Percentiles rank a stretch among this genome's conserved stretches.
Conservation (phyloP, 2,113 vertebrate species). For the Lepus timidus region DNA sequence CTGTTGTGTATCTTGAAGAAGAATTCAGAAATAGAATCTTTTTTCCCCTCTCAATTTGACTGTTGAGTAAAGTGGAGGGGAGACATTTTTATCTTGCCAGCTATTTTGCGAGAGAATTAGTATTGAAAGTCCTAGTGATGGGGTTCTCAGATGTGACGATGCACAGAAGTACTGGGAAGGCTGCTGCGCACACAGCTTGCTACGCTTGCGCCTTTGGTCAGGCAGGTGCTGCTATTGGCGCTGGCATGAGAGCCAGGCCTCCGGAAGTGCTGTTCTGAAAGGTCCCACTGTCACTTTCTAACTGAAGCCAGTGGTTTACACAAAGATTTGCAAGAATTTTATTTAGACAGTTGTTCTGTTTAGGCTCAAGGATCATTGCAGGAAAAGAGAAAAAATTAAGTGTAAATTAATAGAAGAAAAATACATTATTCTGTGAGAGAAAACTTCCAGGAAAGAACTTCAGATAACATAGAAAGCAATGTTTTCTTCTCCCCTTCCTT, state of each 20-base stretch:
- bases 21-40: background rate
- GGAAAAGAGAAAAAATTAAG: background rate
- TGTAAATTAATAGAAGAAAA: background rate
- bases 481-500: constrained; percentile 31
- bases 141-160: background rate
- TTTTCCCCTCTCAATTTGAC: background rate
- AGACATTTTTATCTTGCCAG: background rate
- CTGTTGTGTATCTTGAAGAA: background rate
- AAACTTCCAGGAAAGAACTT: background rate
- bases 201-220: rapidly evolving
- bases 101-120: background rate
- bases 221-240: rapidly evolving
- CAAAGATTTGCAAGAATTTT: background rate
- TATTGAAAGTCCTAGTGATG: background rate
- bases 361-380: background rate
- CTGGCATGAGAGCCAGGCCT: rapidly evolving
- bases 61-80: background rate
- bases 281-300: background rate
- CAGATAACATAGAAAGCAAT: constrained; percentile 19
- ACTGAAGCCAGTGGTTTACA: background rate
- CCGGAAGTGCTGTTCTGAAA: rapidly evolving
- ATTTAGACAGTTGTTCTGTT: background rate
- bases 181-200: rapidly evolving
- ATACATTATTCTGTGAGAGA: background rate
- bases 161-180: too few relatives aligned